Conservation (phyloP, 2,113 vertebrate genomes). For the Pseudorectes ferrugineus region DNA sequence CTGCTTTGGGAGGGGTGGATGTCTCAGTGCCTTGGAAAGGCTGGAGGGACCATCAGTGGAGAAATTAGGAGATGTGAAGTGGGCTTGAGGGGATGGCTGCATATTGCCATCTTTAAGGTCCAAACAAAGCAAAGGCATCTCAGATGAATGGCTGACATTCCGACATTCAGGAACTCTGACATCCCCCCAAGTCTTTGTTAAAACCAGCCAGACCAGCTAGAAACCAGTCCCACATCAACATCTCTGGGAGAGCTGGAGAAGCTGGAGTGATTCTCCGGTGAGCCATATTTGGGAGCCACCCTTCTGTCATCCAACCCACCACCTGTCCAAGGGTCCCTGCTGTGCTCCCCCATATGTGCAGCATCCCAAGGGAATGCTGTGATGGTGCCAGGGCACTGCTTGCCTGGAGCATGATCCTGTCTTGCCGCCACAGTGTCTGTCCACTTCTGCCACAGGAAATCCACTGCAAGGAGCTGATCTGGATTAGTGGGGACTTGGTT, state of each 20-base stretch:
- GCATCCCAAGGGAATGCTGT: not conserved
- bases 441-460: not conserved
- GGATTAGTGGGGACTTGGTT: not conserved
- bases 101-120: not conserved
- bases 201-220: not conserved
- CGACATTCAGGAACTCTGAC: not conserved
- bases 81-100: not conserved
- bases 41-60: not conserved
- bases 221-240: not conserved
- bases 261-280: not conserved
- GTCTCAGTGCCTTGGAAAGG: not conserved
- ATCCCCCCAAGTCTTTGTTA: not conserved
- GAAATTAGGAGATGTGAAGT: not conserved
- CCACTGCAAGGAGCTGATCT: not conserved
- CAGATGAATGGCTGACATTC: not conserved
- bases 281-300: not conserved
- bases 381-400: not conserved
- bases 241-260: not conserved
- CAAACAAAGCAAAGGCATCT: not conserved
- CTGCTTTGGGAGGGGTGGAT: accelerated
- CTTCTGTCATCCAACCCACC: not conserved
- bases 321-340: not conserved
- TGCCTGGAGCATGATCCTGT: not conserved
- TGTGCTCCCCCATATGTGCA: accelerated
- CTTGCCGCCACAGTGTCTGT: accelerated